Evolutionary conservation across 2,888 invertebrate species (phyloP), one percentile per base, ranked within the genome.

Genomic region (Carpatolechia fugitivella): DNA sequence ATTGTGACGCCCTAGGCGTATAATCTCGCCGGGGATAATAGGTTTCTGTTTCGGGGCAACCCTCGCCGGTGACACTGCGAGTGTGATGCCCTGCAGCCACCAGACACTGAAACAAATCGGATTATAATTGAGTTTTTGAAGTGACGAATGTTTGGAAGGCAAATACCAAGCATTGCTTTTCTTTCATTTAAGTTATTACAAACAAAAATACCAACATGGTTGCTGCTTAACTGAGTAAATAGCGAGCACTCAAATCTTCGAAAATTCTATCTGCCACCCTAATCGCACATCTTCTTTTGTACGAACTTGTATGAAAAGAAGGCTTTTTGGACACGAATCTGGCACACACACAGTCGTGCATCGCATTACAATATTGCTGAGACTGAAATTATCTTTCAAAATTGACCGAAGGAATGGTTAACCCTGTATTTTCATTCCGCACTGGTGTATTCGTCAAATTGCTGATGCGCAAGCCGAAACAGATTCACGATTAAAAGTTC

Each of bases 21-120:
- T 91, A 90, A 91, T 91, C 91, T 89, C 90, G 82, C 91, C 90
- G 82, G 84, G 83, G 90, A 90, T 91, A 91, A 91, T 91, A 90
- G 90, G 90, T 91, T 90, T 90, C 90, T 89, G 86, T 89, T 88
- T 85, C 82, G 88, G 80, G 77, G 83, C 85, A 88, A 85, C 90
- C 88, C 90, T 85, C 87, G 68, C 74, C 72, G 78, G 82, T 81
- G 89, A 90, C 89, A 90, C 85, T 83, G 82, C 67, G 80, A 81
- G 84, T 84, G 86, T 80, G 82, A 81, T 77, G 86, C 86, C 89
- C 88, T 74, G 78, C 62, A 80, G 90, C 82, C 65, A 74, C 72
- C 75, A 82, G 84, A 76, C 80, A 80, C 85, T 82, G 78, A 81
- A 77, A 88, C 84, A 89, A 89, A 90, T 89, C 85, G 77, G 82